Base-by-base conservation (phyloP, 2,113 vertebrate genomes). In the Eolophus roseicapilla region DNA sequence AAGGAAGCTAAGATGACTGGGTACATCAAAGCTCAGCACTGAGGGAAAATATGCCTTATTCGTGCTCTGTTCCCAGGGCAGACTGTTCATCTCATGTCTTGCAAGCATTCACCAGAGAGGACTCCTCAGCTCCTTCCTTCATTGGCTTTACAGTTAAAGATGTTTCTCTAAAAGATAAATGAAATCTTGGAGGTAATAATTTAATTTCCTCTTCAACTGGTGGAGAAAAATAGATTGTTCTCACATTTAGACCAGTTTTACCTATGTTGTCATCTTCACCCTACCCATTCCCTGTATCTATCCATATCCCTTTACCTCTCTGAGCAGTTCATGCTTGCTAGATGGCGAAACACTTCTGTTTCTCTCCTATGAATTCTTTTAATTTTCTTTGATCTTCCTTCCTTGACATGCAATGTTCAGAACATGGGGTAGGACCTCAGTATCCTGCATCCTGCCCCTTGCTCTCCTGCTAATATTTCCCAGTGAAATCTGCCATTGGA, bases 261-360 rank as follows among this genome's bases (percentile, higher is more conserved):
- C 44, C 39, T 7, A 1, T 33, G 37, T 60, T 46, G 3, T 10
- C 31, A 7, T 3, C n/a, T 52, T n/a, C 41, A 24, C 33, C 18
- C 6, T 21, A 13, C 6, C 29, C 52, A 7, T 39, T 33, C 39
- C 29, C 23, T 49, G 0, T 2, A n/a, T 8, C n/a, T 50, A 7
- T 27, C 41, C 33, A 9, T 10, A 44, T 12, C 50, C 39, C 17
- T 53, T 43, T 8, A 16, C 21, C 27, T 47, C 18, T 17, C 57
- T 29, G 27, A 71, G 23, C 31, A 25, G 33, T 18, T 50, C 18
- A 6, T 8, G 20, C 16, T 59, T 80, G 11, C 39, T 53, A 41
- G 23, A 12, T 44, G 57, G 33, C 13, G 49, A 11, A 65, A 55
- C 3, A 3, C 17, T 35, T 67, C 57, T 75, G 17, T 15, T 68